Base-by-base conservation (phyloP, 1,140 invertebrate species). In the Kradibia gibbosae region DNA sequence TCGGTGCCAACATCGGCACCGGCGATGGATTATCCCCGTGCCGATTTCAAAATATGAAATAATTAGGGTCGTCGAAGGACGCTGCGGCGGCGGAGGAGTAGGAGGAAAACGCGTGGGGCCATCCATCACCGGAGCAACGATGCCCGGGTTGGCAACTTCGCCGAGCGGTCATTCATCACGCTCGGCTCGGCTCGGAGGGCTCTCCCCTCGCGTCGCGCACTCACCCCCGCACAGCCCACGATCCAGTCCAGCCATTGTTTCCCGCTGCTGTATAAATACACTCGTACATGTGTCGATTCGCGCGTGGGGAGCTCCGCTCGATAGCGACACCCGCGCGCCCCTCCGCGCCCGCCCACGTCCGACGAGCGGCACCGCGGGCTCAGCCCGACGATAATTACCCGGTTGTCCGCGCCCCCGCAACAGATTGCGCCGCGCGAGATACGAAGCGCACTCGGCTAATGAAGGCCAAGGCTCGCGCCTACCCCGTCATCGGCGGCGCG, bases 31-130 rank as follows among this genome's bases (percentile, higher is more conserved):
- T 91, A 91, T 91, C 90, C 87, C 90, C 90, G 87, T 89, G 88
- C 90, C 88, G 90, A 91, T 92, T 90, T 90, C 89, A 91, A 91
- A 91, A 90, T 92, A 92, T 92, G 90, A 92, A 92, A 92, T 92
- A 92, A 92, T 92, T 91, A 92, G 90, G 89, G 89, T 86, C 85
- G 88, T 86, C 85, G 83, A 20, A 42, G 36, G 22, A 28, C 15
- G 22, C 13, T 4, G 20, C 78, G 79, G 15, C 7, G 0, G 48
- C 3, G 42, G 20, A 55, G 67, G 36, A 60, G 36, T 28, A 15
- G 55, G 42, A 80, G 72, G n/a, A 45, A 65, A 73, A 75, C 31
- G 50, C 53, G 36, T 20, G 85, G 87, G 86, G 87, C 87, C 90
- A 91, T 91, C 89, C 86, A 91, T 91, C 90, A 91, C 90, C 85